phyloP scores from a whole-genome alignment of 1,140 invertebrate species.

The Calliphora vicina region DNA sequence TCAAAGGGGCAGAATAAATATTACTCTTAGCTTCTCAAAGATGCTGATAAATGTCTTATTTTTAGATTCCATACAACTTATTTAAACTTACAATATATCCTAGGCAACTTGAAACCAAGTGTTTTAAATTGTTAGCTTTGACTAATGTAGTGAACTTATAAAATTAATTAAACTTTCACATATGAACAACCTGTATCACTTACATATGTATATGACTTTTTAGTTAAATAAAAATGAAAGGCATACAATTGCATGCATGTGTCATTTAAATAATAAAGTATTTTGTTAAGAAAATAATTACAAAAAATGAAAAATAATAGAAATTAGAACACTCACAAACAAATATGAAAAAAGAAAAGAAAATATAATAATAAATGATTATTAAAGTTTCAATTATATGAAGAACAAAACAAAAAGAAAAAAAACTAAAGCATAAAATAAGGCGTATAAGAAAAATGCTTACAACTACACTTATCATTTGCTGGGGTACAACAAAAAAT shows the following conservation, averaged over 20 bases:
- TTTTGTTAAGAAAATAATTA: constrained; percentile 26
- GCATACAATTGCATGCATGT: constrained; percentile 30
- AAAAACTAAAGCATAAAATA: constrained; percentile 5
- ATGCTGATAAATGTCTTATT: too few relatives aligned
- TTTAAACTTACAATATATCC: too few relatives aligned
- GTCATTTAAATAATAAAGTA: constrained; percentile 35
- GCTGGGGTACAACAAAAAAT: not conserved
- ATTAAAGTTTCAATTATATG: not conserved
- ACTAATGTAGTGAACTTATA: not conserved
- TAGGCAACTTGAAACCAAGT: too few relatives aligned
- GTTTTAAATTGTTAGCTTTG: too few relatives aligned
- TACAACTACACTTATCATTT: not conserved
- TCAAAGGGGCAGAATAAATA: too few relatives aligned
- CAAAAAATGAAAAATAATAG: constrained; percentile 1
- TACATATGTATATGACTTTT: not conserved
- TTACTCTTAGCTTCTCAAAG: too few relatives aligned
- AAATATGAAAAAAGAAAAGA: too few relatives aligned
- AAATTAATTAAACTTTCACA: constrained; percentile 25
- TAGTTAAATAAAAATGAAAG: not conserved
- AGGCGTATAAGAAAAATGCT: not conserved
- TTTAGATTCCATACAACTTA: too few relatives aligned
- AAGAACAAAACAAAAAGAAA: too few relatives aligned
- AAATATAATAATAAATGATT: constrained; percentile 31
- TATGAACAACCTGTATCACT: not conserved
- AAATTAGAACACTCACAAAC: constrained; percentile 25